Percentiles rank a stretch among this genome's conserved stretches.
Conservation (phyloP, 2,888 invertebrate genomes). For the Drosophila siamana region DNA sequence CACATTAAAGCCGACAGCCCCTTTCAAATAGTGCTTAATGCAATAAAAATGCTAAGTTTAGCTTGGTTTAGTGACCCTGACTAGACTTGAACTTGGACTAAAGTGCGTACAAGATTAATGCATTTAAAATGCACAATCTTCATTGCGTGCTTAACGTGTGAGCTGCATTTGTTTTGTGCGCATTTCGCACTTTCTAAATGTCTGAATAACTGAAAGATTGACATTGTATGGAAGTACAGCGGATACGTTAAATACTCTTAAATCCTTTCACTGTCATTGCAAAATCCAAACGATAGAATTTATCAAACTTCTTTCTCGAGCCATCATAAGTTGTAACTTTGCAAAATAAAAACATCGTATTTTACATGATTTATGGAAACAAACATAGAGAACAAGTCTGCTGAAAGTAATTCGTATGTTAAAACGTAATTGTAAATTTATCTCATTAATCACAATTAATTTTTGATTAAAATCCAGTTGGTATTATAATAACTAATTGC, state of each 20-base stretch:
- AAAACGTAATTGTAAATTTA: not conserved
- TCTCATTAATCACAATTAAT: constrained; percentile 8
- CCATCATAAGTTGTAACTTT: not conserved
- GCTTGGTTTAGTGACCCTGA: not conserved
- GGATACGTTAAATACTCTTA: no score
- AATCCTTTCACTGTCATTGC: no score
- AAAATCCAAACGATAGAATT: no score
- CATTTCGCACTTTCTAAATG: constrained; percentile 5
- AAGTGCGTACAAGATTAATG: constrained; percentile 60
- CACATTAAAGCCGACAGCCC: constrained; percentile 56
- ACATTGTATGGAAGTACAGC: no score
- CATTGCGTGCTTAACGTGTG: constrained; percentile 66
- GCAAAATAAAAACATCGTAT: no score
- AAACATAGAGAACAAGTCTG: not conserved
- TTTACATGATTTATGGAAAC: not conserved
- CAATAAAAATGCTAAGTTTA: constrained; percentile 55
- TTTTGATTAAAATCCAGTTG: not conserved
- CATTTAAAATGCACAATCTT: constrained; percentile 23
- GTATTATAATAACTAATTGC: constrained; percentile 18
- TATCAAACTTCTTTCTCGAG: no score
- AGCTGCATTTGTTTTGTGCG: constrained; percentile 41
- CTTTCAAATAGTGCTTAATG: constrained; percentile 47
- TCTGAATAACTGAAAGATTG: no score
- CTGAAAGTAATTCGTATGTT: constrained; percentile 1
- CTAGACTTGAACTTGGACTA: constrained; percentile 21